Evolutionary conservation across 2,113 vertebrate genomes (phyloP).

Genomic region (Dascyllus trimaculatus): DNA sequence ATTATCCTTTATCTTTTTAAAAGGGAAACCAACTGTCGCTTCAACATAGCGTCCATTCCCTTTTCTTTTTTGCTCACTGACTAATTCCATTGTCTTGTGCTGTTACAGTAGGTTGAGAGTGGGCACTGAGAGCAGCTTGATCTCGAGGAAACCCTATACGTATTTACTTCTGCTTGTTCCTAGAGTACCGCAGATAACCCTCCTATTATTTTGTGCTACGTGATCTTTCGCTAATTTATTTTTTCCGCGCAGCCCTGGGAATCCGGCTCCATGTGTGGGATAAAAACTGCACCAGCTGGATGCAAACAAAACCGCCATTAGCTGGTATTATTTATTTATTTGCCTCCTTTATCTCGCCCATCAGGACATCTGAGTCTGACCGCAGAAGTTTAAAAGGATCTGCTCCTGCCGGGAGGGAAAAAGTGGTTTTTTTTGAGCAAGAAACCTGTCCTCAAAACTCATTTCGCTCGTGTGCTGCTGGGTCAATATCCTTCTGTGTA

Average conservation of each 20-base stretch:
- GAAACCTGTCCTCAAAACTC: slow-evolving; percentile 35
- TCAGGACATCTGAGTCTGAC: neutral
- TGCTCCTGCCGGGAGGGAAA: slow-evolving; percentile 2
- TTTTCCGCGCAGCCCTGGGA: no score
- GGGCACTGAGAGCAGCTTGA: slow-evolving; percentile 49
- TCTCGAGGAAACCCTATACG: slow-evolving; percentile 29
- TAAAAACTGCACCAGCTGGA: slow-evolving; percentile 20
- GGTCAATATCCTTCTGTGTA: slow-evolving; percentile 31
- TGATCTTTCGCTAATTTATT: slow-evolving; percentile 34
- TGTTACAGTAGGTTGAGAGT: slow-evolving; percentile 26
- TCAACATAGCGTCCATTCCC: slow-evolving; percentile 25
- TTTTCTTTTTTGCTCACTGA: slow-evolving; percentile 30
- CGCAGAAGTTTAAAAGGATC: neutral
- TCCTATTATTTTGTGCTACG: slow-evolving; percentile 35
- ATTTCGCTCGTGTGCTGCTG: slow-evolving; percentile 38
- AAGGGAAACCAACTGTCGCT: slow-evolving; percentile 36
- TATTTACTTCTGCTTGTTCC: slow-evolving; percentile 39
- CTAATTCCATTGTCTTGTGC: slow-evolving; percentile 59
- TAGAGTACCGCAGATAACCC: slow-evolving; percentile 48
- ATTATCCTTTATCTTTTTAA: slow-evolving; percentile 51
- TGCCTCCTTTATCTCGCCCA: neutral
- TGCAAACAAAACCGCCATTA: slow-evolving; percentile 38
- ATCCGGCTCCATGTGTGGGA: slow-evolving; percentile 1
- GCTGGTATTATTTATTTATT: slow-evolving; percentile 6
- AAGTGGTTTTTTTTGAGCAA: neutral